Conservation (phyloP, 1,140 invertebrate genomes). For the Manduca sexta region DNA sequence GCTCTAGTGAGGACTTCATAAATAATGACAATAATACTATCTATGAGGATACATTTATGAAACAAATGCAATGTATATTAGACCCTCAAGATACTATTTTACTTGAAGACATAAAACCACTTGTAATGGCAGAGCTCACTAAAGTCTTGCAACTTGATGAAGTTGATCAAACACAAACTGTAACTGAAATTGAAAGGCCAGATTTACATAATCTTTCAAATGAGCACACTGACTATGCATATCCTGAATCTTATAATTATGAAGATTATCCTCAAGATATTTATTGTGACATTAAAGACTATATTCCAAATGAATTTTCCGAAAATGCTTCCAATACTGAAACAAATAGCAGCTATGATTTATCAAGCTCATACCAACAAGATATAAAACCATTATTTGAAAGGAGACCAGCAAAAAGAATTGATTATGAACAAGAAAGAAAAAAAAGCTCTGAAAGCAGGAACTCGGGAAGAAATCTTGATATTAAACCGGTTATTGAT, state of each 20-base stretch:
- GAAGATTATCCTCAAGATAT: slow-evolving; percentile 20
- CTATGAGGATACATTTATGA: slow-evolving; percentile 67
- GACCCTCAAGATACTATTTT: slow-evolving; percentile 64
- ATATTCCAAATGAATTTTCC: no score
- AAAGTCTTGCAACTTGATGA: slow-evolving; percentile 57
- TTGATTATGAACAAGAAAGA: slow-evolving; percentile 17
- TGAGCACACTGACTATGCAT: slow-evolving; percentile 19
- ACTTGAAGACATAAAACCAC: slow-evolving; percentile 63
- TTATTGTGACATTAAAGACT: neutral
- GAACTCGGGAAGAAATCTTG: slow-evolving; percentile 17
- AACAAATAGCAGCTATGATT: no score
- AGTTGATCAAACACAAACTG: slow-evolving; percentile 22
- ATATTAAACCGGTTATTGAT: slow-evolving; percentile 14
- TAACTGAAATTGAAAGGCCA: slow-evolving; percentile 18
- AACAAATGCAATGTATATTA: slow-evolving; percentile 65
- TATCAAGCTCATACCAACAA: no score
- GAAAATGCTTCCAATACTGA: no score
- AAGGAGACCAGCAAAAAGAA: slow-evolving; percentile 29
- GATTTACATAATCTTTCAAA: slow-evolving; percentile 2
- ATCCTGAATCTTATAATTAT: slow-evolving; percentile 23
- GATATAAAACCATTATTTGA: slow-evolving; percentile 35
- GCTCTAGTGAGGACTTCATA: slow-evolving; percentile 49
- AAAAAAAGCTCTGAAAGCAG: slow-evolving; percentile 18
- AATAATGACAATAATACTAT: slow-evolving; percentile 61
- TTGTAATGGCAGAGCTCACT: slow-evolving; percentile 59